Evolutionary conservation across 1,140 invertebrate genomes (phyloP), one percentile per base, ranked within the genome.

Genomic region (Carposina sasakii): DNA sequence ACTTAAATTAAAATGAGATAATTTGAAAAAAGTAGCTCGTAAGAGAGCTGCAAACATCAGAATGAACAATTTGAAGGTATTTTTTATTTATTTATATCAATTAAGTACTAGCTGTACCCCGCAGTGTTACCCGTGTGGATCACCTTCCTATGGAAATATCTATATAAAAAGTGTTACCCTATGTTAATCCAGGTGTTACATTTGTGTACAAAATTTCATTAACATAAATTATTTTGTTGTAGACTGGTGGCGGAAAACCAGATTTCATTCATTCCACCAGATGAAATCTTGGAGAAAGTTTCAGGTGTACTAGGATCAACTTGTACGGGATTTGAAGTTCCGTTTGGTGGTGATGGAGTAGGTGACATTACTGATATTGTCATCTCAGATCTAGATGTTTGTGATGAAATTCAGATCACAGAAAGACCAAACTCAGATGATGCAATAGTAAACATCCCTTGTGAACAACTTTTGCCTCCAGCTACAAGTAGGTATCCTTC

Each of bases 1-100:
- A 28, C 43, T 56, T 20, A 22, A 41, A 17, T 13, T 56, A 19
- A 56, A 56, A 51, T 56, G 54, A 48, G 54, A 56, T n/a, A 56
- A 56, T 23, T 28, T 56, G 16, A 56, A 56, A 30, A 56, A 50
- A 23, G 13, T 34, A 12, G 46, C 52, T 20, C 52, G 41, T 15
- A 54, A 48, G 41, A 16, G 44, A 21, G 31, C 24, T 8, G 16
- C 33, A 13, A 44, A 44, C 9, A 52, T 40, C 15, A 43, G 31
- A 37, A 44, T 15, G n/a, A 37, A 19, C 33, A 31, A 8, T 9
- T 41, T 28, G 21, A 51, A 26, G 30, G 41, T 45, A 44, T 31
- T 22, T 16, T 40, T n/a, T n/a, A n/a, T n/a, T n/a, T n/a, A 28
- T 6, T 28, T 28, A 28, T 6, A 28, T 28, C 6, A 28, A 28